phyloP scores from a whole-genome alignment of 2,797 vertebrate species.

The Thunnus albacares region DNA sequence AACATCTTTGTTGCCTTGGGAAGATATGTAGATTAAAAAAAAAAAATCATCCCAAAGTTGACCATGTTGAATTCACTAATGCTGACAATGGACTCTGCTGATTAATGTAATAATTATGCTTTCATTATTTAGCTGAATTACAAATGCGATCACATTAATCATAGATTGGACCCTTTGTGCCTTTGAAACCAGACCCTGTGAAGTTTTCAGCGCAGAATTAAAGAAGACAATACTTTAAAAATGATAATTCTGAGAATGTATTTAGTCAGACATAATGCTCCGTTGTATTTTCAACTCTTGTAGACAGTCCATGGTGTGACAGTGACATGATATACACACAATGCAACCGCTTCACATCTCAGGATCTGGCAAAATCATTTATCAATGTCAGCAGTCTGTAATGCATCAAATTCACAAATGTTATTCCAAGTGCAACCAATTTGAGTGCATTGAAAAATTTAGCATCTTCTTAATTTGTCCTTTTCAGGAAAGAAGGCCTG shows the following conservation, averaged over 20 bases:
- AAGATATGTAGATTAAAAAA: slow-evolving; percentile 49
- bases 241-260: slow-evolving; percentile 4
- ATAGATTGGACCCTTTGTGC: slow-evolving; percentile 62
- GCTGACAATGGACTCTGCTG: slow-evolving; percentile 71
- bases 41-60: slow-evolving; percentile 51
- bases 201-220: slow-evolving; percentile 39
- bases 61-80: slow-evolving; percentile 65
- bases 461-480: slow-evolving; percentile 56
- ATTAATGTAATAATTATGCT: slow-evolving; percentile 83
- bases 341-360: slow-evolving; percentile 22
- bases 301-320: neutral
- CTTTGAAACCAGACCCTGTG: slow-evolving; percentile 46
- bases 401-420: slow-evolving; percentile 45
- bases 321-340: slow-evolving; percentile 17
- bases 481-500: slow-evolving; percentile 34
- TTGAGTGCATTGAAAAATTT: slow-evolving; percentile 29
- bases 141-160: slow-evolving; percentile 81
- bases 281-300: slow-evolving; percentile 12
- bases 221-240: slow-evolving; percentile 22
- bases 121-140: slow-evolving; percentile 81
- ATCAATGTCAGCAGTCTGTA: slow-evolving; percentile 32
- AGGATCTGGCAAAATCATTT: slow-evolving; percentile 27
- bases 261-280: neutral
- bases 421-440: slow-evolving; percentile 40
- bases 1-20: slow-evolving; percentile 54